Evolutionary conservation across 2,797 vertebrate species (phyloP).

Genomic region (Poeciliopsis infans): DNA sequence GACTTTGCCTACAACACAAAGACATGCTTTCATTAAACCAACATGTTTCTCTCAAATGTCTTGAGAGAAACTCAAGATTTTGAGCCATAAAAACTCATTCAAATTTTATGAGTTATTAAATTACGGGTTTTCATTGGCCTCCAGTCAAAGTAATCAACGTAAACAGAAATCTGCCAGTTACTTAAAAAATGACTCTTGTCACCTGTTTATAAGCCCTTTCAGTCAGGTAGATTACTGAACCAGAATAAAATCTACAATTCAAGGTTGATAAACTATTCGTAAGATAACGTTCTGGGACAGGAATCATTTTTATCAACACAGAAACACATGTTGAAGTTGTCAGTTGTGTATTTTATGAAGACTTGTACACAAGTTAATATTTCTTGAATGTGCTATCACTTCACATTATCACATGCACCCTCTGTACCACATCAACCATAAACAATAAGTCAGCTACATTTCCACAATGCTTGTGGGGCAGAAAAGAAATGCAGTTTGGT

Average conservation of each 20-base stretch:
- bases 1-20: neutral
- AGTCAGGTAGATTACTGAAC: neutral
- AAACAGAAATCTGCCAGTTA: neutral
- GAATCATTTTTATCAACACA: constrained; percentile 18
- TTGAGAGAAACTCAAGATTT: neutral
- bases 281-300: constrained; percentile 38
- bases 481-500: constrained; percentile 19
- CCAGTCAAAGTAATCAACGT: neutral
- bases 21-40: neutral
- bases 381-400: constrained; percentile 11
- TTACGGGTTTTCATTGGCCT: neutral
- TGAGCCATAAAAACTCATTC: neutral
- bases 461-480: neutral
- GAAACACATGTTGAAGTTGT: constrained; percentile 17
- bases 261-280: neutral
- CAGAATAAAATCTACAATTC: neutral
- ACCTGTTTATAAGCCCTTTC: neutral
- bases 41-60: neutral
- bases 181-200: neutral
- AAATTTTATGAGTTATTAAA: neutral
- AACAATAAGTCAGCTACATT: constrained; percentile 31
- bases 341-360: constrained; percentile 11
- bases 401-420: constrained; percentile 10
- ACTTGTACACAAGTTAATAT: constrained; percentile 1
- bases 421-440: constrained; percentile 33